Conservation (phyloP, 30 jellyfish, hydroid and myxozoan species). For the Hydractinia symbiolongicarpus region DNA sequence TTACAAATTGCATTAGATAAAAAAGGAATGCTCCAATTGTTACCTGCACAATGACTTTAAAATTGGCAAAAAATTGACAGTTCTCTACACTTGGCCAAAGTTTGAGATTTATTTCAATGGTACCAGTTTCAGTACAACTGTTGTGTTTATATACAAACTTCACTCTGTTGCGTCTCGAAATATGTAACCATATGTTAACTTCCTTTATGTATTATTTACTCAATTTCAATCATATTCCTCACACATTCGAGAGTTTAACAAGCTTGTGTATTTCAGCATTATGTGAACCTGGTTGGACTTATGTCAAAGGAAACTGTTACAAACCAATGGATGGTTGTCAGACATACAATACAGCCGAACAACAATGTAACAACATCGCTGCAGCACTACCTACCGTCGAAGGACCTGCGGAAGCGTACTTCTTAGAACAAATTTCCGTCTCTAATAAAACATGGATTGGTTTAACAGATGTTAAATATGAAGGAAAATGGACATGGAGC, state of each 20-base stretch:
- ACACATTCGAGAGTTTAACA: not conserved
- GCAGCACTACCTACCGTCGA: slow-evolving; percentile 29
- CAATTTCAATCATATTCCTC: not conserved
- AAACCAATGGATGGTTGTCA: not conserved
- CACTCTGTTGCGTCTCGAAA: not conserved
- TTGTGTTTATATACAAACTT: too few relatives aligned
- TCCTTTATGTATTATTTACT: not conserved
- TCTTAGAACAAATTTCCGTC: not conserved
- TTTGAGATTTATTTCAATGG: too few relatives aligned
- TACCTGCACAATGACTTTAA: too few relatives aligned
- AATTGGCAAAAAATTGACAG: too few relatives aligned
- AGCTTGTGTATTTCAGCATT: not conserved
- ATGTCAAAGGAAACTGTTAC: slow-evolving; percentile 12
- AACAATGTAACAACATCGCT: not conserved
- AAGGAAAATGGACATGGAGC: slow-evolving; percentile 22
- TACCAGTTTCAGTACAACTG: too few relatives aligned
- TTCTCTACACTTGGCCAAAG: not conserved
- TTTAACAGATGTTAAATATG: not conserved
- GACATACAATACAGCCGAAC: slow-evolving; percentile 7
- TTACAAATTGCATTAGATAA: too few relatives aligned
- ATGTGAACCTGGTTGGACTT: slow-evolving; percentile 15
- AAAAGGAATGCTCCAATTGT: too few relatives aligned
- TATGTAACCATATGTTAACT: not conserved
- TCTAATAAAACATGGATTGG: slow-evolving; percentile 13
- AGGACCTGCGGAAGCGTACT: not conserved